Conservation (phyloP, 2,888 invertebrate species). For the Synanthedon andrenaeformis region DNA sequence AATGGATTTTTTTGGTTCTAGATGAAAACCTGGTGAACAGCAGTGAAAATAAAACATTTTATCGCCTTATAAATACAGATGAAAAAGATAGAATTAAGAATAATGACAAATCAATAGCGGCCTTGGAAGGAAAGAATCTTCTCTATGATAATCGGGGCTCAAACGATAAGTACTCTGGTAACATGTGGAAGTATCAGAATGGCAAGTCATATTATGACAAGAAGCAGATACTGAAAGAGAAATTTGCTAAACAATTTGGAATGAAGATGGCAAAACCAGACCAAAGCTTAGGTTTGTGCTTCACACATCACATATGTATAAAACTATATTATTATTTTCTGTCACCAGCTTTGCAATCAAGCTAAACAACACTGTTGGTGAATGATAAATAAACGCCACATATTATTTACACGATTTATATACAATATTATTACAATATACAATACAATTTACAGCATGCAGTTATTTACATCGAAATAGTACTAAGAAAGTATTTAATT, state of each 20-base stretch:
- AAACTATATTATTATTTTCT: too few relatives aligned
- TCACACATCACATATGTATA: too few relatives aligned
- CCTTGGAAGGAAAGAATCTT: slow-evolving; percentile 48
- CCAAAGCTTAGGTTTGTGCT: slow-evolving; percentile 29
- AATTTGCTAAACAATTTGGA: slow-evolving; percentile 39
- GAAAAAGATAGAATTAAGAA: slow-evolving; percentile 51
- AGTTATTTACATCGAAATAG: too few relatives aligned
- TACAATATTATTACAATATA: too few relatives aligned
- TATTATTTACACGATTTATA: slow-evolving; percentile 87
- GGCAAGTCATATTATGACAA: slow-evolving; percentile 28
- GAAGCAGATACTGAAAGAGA: slow-evolving; percentile 43
- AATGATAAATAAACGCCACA: too few relatives aligned
- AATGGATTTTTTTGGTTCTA: slow-evolving; percentile 23
- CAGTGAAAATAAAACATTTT: slow-evolving; percentile 32
- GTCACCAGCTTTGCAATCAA: too few relatives aligned
- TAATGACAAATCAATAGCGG: slow-evolving; percentile 58
- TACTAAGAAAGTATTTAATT: too few relatives aligned
- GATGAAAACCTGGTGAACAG: slow-evolving; percentile 29
- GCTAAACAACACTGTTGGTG: too few relatives aligned
- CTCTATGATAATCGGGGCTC: slow-evolving; percentile 34
- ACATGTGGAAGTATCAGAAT: slow-evolving; percentile 43
- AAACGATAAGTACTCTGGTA: slow-evolving; percentile 32
- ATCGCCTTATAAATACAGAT: slow-evolving; percentile 35
- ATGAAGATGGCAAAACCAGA: slow-evolving; percentile 30
- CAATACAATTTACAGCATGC: too few relatives aligned